phyloP scores from a whole-genome alignment of 2,797 vertebrate species.

The Microhierax caerulescens region DNA sequence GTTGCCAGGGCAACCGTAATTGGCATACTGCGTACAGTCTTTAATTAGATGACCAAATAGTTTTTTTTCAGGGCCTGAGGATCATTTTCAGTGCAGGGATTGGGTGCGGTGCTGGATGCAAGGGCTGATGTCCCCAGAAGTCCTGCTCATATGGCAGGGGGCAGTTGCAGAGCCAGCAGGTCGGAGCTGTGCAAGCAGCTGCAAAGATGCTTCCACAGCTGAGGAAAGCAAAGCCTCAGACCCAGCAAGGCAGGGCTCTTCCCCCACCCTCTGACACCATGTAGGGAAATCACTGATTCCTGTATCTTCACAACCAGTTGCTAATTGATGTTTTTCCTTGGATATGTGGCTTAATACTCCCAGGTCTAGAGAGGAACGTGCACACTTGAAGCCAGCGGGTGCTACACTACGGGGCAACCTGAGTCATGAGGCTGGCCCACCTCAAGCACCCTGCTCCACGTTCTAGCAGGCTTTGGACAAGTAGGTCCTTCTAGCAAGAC shows the following conservation, averaged over 20 bases:
- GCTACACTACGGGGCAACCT: fast-evolving
- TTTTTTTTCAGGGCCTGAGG: neutral
- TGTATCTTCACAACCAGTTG: fast-evolving
- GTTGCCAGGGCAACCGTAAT: neutral
- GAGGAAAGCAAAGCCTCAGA: neutral
- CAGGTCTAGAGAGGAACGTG: neutral
- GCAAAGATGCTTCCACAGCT: neutral
- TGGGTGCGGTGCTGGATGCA: neutral
- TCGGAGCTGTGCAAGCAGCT: neutral
- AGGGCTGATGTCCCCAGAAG: neutral
- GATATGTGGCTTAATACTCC: neutral
- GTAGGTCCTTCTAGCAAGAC: neutral
- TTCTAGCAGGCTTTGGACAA: neutral
- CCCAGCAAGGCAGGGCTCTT: neutral
- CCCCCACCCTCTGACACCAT: neutral
- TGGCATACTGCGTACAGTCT: neutral
- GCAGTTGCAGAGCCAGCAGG: neutral
- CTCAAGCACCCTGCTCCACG: fast-evolving
- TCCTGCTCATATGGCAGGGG: fast-evolving
- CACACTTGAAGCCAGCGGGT: fast-evolving
- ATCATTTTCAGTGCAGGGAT: neutral
- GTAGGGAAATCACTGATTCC: neutral
- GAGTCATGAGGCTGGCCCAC: neutral
- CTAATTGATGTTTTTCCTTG: neutral
- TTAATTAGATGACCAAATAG: constrained; percentile 32